A percentile compares a stretch with the other conserved stretches of the same genome.
Conservation (phyloP, 2,113 vertebrate species). For the Macquaria ambigua region DNA sequence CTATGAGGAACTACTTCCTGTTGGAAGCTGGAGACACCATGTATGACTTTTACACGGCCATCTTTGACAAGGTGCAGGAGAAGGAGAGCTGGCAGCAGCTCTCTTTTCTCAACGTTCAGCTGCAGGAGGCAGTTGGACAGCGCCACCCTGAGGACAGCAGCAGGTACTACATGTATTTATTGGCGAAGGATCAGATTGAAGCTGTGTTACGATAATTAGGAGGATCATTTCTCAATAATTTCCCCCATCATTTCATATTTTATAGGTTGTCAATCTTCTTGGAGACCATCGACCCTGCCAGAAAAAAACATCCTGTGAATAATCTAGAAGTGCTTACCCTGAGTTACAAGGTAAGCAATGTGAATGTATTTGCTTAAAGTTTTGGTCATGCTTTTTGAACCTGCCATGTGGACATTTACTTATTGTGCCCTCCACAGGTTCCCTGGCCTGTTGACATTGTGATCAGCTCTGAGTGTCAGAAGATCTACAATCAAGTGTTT, state of each 20-base stretch:
- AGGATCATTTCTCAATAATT: background rate
- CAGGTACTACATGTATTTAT: conserved; percentile 83
- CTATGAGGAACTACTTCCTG: conserved; percentile 98
- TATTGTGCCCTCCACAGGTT: conserved; percentile 83
- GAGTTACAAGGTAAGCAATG: conserved; percentile 91
- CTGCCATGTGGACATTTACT: background rate
- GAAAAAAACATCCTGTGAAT: conserved; percentile 96
- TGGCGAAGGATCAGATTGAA: background rate
- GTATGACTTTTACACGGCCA: conserved; percentile 98
- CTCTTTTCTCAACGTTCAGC: conserved; percentile 93
- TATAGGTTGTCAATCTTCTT: conserved; percentile 92
- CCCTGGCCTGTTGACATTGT: conserved; percentile 99
- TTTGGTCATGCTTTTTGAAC: background rate
- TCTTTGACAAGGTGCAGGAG: conserved; percentile 98
- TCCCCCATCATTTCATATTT: background rate
- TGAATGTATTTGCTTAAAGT: background rate
- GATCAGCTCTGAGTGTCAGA: conserved; percentile 98
- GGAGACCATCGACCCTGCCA: conserved; percentile 90
- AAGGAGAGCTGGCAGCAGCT: conserved; percentile 97
- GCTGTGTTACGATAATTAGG: background rate
- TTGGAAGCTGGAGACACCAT: conserved; percentile 99
- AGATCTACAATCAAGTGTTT: conserved; percentile 99
- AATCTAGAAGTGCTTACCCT: conserved; percentile 94
- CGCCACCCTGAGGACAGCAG: conserved; percentile 93
- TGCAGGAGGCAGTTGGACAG: conserved; percentile 97